Conservation (phyloP, 2,797 vertebrate genomes). For the Discoglossus pictus region DNA sequence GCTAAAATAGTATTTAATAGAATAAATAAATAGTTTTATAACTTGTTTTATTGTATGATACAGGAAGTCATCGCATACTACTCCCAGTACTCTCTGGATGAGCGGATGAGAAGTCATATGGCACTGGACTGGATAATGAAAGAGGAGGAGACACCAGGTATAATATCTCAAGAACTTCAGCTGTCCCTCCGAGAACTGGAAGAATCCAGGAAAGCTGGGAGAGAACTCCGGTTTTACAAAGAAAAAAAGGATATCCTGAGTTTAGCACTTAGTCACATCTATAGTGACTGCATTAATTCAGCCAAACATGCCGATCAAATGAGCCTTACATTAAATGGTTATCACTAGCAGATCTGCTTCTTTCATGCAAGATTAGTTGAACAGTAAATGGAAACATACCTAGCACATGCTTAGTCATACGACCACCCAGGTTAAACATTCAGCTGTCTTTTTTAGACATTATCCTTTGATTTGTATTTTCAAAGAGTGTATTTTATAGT, state of each 20-base stretch:
- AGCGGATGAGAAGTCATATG: slow-evolving; percentile 87
- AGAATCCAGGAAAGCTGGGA: slow-evolving; percentile 76
- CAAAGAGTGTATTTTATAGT: slow-evolving; percentile 12
- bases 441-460: slow-evolving; percentile 10
- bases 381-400: slow-evolving; percentile 11
- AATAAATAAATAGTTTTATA: not conserved
- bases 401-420: slow-evolving; percentile 21
- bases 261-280: slow-evolving; percentile 84
- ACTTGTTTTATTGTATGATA: not conserved
- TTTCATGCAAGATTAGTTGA: slow-evolving; percentile 6
- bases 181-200: slow-evolving; percentile 79
- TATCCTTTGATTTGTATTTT: slow-evolving; percentile 26
- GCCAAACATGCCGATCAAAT: slow-evolving; percentile 61
- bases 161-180: slow-evolving; percentile 80
- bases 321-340: slow-evolving; percentile 58
- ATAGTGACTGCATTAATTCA: slow-evolving; percentile 59
- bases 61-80: slow-evolving; percentile 91
- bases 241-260: slow-evolving; percentile 89
- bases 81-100: slow-evolving; percentile 81
- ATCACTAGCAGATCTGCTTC: slow-evolving; percentile 54
- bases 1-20: no score
- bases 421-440: slow-evolving; percentile 9
- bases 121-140: slow-evolving; percentile 88
- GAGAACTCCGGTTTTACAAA: slow-evolving; percentile 88
- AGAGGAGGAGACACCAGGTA: slow-evolving; percentile 77